A percentile compares a stretch with the other conserved stretches of the same genome.
Conservation (phyloP, 2,113 vertebrate species). For the Smithornis capensis region DNA sequence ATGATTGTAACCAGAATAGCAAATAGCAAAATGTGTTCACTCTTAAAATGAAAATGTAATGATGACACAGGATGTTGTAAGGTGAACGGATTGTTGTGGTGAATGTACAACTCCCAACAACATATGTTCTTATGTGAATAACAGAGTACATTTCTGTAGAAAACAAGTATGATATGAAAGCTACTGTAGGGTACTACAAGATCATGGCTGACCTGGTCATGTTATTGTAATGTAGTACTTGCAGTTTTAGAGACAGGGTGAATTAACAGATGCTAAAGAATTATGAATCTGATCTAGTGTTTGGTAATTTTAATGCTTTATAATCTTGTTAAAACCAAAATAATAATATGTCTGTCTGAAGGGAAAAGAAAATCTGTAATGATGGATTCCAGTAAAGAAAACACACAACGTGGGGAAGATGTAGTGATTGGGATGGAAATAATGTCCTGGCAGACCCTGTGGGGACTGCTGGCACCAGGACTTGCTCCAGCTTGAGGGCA, state of each 20-base stretch:
- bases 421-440: neutral
- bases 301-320: neutral
- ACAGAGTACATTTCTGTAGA: neutral
- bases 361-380: neutral
- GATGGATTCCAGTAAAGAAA: neutral
- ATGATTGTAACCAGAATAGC: slow-evolving; percentile 69
- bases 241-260: neutral
- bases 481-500: neutral
- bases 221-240: neutral
- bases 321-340: neutral
- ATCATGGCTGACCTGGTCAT: neutral
- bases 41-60: slow-evolving; percentile 74
- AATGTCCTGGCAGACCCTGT: neutral
- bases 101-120: neutral
- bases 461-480: neutral
- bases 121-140: slow-evolving; percentile 1
- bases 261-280: neutral
- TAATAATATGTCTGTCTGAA: neutral
- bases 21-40: slow-evolving; percentile 71
- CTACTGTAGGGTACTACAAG: neutral
- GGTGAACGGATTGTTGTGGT: slow-evolving; percentile 56
- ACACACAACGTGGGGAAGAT: neutral
- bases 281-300: neutral
- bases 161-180: neutral
- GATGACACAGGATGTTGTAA: slow-evolving; percentile 50